Conservation (phyloP, 2,797 vertebrate species). For the Triplophysa bombifrons region DNA sequence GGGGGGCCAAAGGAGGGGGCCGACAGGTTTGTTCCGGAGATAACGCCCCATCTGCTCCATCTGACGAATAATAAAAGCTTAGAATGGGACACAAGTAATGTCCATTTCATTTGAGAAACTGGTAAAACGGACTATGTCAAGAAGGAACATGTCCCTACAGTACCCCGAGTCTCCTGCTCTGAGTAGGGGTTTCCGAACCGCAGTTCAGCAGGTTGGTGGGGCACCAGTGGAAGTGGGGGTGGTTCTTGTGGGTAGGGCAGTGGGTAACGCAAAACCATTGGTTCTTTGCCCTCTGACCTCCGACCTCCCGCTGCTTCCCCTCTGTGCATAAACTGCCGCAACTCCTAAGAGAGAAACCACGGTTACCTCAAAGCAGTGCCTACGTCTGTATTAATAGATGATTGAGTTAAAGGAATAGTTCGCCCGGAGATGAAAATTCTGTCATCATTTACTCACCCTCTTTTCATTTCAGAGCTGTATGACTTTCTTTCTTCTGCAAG, state of each 20-base stretch:
- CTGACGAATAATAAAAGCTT: conserved; percentile 62
- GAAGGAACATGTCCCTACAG: neutral
- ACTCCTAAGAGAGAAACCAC: conserved; percentile 74
- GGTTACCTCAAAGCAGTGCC: neutral
- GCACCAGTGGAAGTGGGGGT: conserved; percentile 79
- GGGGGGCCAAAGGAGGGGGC: conserved; percentile 81
- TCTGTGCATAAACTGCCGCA: conserved; percentile 75
- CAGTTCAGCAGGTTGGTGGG: conserved; percentile 84
- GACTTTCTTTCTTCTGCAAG: too few relatives aligned
- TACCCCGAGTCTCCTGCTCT: conserved; percentile 49
- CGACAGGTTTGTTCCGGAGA: conserved; percentile 86
- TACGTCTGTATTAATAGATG: too few relatives aligned
- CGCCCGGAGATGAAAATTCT: too few relatives aligned
- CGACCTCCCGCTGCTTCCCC: conserved; percentile 75
- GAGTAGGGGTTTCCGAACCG: conserved; percentile 94
- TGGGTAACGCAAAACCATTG: conserved; percentile 79
- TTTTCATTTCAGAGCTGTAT: too few relatives aligned
- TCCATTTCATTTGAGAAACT: too few relatives aligned
- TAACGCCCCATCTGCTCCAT: conserved; percentile 84
- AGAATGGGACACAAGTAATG: neutral
- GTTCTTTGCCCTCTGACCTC: conserved; percentile 69
- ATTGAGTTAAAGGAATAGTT: too few relatives aligned
- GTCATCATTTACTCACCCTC: too few relatives aligned
- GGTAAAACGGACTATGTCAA: too few relatives aligned
- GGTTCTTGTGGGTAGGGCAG: conserved; percentile 83